phyloP scores from a whole-genome alignment of 2,797 vertebrate species.

The Parotocinclus haroldoi region DNA sequence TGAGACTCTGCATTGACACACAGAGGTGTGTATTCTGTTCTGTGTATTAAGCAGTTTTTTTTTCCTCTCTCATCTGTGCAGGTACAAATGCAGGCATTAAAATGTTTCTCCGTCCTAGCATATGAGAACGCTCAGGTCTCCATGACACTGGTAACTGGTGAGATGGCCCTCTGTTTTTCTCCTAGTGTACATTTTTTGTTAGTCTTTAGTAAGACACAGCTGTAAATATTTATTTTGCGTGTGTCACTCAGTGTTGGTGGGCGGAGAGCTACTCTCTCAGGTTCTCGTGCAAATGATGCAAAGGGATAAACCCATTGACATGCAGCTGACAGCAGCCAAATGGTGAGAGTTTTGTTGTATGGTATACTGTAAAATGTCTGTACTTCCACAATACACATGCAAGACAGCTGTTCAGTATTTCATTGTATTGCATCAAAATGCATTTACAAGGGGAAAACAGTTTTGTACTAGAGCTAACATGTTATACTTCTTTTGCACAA shows the following conservation, averaged over 20 bases:
- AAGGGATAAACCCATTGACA: conserved; percentile 96
- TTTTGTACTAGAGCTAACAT: no score
- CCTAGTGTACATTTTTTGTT: background rate
- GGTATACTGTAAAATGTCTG: no score
- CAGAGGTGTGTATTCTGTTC: background rate
- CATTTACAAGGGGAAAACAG: no score
- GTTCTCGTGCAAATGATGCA: conserved; percentile 99
- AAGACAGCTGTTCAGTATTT: no score
- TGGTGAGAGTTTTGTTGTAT: conserved; percentile 75
- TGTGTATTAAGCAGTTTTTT: background rate
- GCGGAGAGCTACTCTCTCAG: conserved; percentile 91
- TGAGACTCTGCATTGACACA: background rate
- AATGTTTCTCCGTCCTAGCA: conserved; percentile 96
- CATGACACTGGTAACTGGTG: conserved; percentile 94
- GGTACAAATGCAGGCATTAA: conserved; percentile 98
- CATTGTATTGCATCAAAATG: no score
- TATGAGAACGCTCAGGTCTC: conserved; percentile 98
- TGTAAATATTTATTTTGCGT: background rate
- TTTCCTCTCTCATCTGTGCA: conserved; percentile 51
- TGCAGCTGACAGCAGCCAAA: conserved; percentile 98
- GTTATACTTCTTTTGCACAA: no score
- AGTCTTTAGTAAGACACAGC: background rate
- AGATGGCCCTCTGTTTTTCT: conserved; percentile 49
- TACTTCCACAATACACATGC: no score
- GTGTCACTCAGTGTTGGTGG: conserved; percentile 81